Evolutionary conservation across 2,113 vertebrate genomes (phyloP).

Genomic region (Noctilio leporinus): DNA sequence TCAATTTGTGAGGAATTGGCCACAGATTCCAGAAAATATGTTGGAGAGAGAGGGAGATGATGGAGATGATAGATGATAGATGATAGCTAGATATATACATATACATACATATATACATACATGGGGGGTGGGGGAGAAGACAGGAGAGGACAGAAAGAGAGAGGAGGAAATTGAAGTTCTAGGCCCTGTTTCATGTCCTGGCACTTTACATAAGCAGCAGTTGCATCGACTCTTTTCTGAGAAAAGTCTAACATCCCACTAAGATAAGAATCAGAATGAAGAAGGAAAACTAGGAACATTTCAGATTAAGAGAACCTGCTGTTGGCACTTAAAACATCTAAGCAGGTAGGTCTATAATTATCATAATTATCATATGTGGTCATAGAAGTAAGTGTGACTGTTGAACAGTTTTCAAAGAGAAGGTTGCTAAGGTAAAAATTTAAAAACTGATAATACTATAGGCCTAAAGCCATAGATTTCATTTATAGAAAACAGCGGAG

Average conservation of each 20-base stretch:
- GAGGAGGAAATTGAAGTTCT: not conserved
- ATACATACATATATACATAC: no score
- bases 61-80: not conserved
- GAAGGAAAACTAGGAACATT: not conserved
- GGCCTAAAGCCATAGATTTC: not conserved
- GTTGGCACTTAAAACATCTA: not conserved
- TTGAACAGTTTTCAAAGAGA: not conserved
- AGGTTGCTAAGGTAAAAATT: not conserved
- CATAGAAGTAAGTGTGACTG: not conserved
- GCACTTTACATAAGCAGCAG: not conserved
- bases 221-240: not conserved
- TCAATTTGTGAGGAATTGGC: not conserved
- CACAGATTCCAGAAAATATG: not conserved
- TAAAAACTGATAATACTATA: not conserved
- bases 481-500: not conserved
- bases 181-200: not conserved
- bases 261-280: not conserved
- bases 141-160: not conserved
- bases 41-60: not conserved
- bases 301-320: not conserved
- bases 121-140: not conserved
- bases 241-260: not conserved
- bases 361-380: no score
- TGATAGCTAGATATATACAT: no score
- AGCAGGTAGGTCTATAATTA: not conserved